These are phyloP conservation scores for Temnothorax longispinosus DNA, from an alignment of 1,140 invertebrate species.

Conservation along the genomic window DNA sequence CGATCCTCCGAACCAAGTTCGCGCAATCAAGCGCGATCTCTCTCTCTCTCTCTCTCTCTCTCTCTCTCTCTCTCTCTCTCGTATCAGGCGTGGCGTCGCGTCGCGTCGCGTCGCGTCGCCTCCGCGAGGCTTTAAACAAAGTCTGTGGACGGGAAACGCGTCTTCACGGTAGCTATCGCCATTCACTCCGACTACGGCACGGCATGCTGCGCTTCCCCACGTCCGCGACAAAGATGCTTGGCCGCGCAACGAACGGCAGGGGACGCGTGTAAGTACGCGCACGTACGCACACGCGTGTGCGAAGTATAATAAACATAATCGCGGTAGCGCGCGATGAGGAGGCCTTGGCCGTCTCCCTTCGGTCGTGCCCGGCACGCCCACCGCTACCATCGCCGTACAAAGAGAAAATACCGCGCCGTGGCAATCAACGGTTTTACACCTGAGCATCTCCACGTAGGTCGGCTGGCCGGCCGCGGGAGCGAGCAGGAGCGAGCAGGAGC, in stretches of 20 bases:
- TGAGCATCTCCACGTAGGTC: conserved; percentile 79
- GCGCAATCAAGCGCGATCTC: conserved; percentile 10
- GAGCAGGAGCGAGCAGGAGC: conserved; percentile 55
- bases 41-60: not conserved
- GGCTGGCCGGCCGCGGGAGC: conserved; percentile 34
- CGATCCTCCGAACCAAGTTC: not conserved
- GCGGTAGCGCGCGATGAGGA: conserved; percentile 80
- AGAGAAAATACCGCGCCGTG: conserved; percentile 80
- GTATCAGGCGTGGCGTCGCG: not conserved
- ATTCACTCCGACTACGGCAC: not conserved
- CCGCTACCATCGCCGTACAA: conserved; percentile 80
- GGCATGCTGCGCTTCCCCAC: not conserved
- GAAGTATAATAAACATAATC: conserved; percentile 82
- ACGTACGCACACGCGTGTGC: conserved; percentile 55
- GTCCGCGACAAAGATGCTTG: conserved; percentile 38
- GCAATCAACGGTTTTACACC: conserved; percentile 84
- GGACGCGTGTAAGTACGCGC: conserved; percentile 46
- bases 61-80: not conserved
- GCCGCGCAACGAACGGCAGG: conserved; percentile 30
- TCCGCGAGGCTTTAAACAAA: conserved; percentile 7
- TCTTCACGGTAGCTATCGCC: conserved; percentile 38
- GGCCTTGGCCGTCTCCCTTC: conserved; percentile 82
- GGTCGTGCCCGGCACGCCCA: conserved; percentile 82
- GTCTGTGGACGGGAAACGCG: conserved; percentile 19
- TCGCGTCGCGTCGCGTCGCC: not conserved